phyloP scores from a whole-genome alignment of 2,113 vertebrate genomes.

The Callaeas wilsoni region DNA sequence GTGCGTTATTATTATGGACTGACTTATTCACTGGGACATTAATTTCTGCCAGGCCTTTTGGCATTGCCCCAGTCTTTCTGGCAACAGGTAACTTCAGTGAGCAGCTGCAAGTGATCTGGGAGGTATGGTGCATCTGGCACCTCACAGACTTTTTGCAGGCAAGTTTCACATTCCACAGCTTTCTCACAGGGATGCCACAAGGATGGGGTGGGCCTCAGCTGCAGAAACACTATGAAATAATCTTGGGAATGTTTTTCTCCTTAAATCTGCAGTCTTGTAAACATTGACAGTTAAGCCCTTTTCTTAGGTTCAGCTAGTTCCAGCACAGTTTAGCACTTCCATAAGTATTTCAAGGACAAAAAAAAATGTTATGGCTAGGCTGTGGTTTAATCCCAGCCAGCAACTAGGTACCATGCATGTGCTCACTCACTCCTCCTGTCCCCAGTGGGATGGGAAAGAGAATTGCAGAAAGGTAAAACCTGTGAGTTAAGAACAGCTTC shows the following conservation, averaged over 20 bases:
- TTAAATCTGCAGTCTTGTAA: not conserved
- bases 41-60: not conserved
- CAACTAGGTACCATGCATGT: not conserved
- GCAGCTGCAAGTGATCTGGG: not conserved
- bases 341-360: not conserved
- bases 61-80: not conserved
- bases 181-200: not conserved
- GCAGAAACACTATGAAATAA: not conserved
- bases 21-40: not conserved
- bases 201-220: not conserved
- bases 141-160: not conserved
- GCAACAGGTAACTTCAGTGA: not conserved
- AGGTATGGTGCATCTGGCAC: not conserved
- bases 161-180: not conserved
- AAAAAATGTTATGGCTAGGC: not conserved
- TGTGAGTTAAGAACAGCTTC: not conserved
- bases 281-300: not conserved
- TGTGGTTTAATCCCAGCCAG: not conserved
- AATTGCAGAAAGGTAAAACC: not conserved
- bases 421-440: not conserved
- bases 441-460: not conserved
- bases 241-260: not conserved
- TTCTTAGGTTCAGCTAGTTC: not conserved
- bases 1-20: not conserved
- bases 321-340: not conserved